Evolutionary conservation across 2,888 invertebrate genomes (phyloP).

Genomic region (Aethes cnicana): DNA sequence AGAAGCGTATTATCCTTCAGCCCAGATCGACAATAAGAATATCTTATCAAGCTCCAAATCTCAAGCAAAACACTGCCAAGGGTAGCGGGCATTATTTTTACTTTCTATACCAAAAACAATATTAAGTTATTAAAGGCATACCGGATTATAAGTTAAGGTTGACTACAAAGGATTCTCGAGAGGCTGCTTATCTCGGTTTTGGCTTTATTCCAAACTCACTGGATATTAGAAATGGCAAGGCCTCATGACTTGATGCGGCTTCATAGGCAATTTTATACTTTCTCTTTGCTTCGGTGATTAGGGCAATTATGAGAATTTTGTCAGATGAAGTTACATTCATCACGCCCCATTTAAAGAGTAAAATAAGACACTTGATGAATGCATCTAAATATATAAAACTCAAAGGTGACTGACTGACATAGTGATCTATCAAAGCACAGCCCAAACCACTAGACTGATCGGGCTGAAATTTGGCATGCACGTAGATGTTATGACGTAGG

Average conservation of each 20-base stretch:
- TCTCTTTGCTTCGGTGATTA: constrained; percentile 4
- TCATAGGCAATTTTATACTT: constrained; percentile 18
- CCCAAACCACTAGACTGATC: too few relatives aligned
- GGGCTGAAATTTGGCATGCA: too few relatives aligned
- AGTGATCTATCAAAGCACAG: too few relatives aligned
- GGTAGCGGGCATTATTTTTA: constrained; percentile 19
- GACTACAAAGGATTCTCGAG: constrained; percentile 55
- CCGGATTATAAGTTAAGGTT: constrained; percentile 40
- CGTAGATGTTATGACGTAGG: too few relatives aligned
- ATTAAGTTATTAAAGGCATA: constrained; percentile 32
- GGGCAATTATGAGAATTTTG: background rate
- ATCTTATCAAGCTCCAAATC: background rate
- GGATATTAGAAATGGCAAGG: constrained; percentile 56
- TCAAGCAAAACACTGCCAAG: constrained; percentile 5
- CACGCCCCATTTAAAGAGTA: too few relatives aligned
- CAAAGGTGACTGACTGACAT: too few relatives aligned
- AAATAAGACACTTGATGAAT: too few relatives aligned
- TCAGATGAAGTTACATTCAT: too few relatives aligned
- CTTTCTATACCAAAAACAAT: constrained; percentile 28
- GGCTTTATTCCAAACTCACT: constrained; percentile 58
- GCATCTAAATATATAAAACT: too few relatives aligned
- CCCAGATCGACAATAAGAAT: background rate
- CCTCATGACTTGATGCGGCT: constrained; percentile 18
- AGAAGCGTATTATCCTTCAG: too few relatives aligned
- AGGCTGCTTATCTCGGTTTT: constrained; percentile 65